Base-by-base conservation (phyloP, 2,888 invertebrate genomes). In the Argynnis bischoffii region DNA sequence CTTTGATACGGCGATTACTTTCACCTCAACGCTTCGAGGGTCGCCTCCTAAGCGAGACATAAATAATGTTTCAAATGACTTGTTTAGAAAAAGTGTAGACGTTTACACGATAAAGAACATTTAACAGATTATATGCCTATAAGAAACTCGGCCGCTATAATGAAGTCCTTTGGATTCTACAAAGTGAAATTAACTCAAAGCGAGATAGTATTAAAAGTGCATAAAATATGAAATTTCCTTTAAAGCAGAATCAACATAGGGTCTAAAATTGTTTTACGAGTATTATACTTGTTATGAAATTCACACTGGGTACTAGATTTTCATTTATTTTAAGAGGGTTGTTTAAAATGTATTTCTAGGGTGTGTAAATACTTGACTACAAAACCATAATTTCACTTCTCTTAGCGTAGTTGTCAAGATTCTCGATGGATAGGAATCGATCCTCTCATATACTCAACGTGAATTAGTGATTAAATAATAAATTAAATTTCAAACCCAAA, bases 1-100 rank as follows among this genome's bases (percentile, higher is more conserved):
- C 90, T 92, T 92, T 92, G 91, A 92, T 92, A 91, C 89, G 84
- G 80, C 88, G 90, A 92, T 92, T 92, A 90, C 87, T 90, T 90
- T 87, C 90, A 88, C 88, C 88, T 89, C 89, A 80, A 87, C 87
- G 87, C 86, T 86, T 86, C 74, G 78, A 80, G 88, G 87, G 87
- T 84, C 84, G 84, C 72, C 79, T 83, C 72, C 79, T 83, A 81
- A 77, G 81, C 80, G 81, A 82, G 80, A 78, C 75, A 75, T 77
- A 81, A 78, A 78, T 80, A 80, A 81, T 79, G 79, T 79, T 81
- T 84, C 74, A 75, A 80, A 79, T 75, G 76, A 74, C 69, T 74
- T 78, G 69, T 71, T 70, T 72, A 50, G 55, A 66, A 75, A 74
- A 76, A 78, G 68, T 74, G 69, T 67, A 64, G 64, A 71, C 69